Evolutionary conservation across 2,797 vertebrate genomes (phyloP).

Genomic region (Odontamblyopus lacepedii): DNA sequence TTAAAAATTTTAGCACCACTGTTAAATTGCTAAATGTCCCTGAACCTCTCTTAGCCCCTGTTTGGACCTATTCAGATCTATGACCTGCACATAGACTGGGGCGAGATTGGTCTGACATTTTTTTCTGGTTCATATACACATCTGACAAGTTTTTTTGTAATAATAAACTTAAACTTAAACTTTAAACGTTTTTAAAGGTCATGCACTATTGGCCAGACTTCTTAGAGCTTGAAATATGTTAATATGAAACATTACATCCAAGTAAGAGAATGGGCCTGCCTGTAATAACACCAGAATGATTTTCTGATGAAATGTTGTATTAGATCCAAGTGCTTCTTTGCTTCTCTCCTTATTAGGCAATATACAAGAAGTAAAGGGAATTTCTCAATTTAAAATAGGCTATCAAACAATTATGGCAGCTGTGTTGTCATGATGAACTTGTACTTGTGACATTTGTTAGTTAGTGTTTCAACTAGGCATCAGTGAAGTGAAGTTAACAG

Average conservation of each 20-base stretch:
- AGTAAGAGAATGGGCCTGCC: conserved; percentile 8
- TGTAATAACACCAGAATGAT: conserved; percentile 27
- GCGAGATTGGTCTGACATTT: too few relatives aligned
- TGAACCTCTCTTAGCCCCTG: too few relatives aligned
- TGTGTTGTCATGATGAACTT: conserved; percentile 29
- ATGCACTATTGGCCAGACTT: too few relatives aligned
- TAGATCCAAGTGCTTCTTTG: conserved; percentile 14
- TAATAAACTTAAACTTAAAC: too few relatives aligned
- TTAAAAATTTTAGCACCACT: too few relatives aligned
- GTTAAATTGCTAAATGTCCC: too few relatives aligned
- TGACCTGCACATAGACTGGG: too few relatives aligned
- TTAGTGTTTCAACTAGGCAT: conserved; percentile 13
- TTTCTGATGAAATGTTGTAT: conserved; percentile 1
- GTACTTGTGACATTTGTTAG: conserved; percentile 33
- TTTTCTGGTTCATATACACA: too few relatives aligned
- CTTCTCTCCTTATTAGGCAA: neutral
- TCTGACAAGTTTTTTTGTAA: too few relatives aligned
- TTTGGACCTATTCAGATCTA: too few relatives aligned
- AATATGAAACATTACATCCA: neutral
- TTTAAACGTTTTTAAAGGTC: too few relatives aligned
- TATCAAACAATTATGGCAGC: conserved; percentile 6
- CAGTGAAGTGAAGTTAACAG: conserved; percentile 1
- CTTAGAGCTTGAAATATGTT: too few relatives aligned
- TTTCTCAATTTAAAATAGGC: neutral
- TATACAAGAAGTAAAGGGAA: neutral